These are phyloP conservation scores for Rhamnusium bicolor DNA, from an alignment of 2,888 invertebrate genomes.

Conservation along the genomic window DNA sequence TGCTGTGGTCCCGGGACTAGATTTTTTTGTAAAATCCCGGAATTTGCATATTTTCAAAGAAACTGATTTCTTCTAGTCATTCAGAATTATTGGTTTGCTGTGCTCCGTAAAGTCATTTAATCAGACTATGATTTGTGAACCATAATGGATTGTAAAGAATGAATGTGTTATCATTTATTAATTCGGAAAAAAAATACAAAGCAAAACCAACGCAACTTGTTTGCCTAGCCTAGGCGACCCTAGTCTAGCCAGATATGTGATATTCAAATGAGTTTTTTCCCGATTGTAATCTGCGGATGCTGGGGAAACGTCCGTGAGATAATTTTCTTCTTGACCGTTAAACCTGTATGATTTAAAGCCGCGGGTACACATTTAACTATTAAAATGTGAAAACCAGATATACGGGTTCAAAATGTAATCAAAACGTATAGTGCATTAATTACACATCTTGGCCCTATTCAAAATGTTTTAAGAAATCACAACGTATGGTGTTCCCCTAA, in stretches of 20 bases:
- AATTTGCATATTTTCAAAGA: no score
- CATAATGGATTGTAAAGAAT: no score
- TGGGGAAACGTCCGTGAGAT: slow-evolving; percentile 32
- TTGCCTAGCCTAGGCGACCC: slow-evolving; percentile 14
- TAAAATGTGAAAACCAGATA: not conserved
- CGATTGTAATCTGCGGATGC: slow-evolving; percentile 23
- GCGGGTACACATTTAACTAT: not conserved
- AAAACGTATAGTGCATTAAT: slow-evolving; percentile 13
- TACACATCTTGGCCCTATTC: not conserved
- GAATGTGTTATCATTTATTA: not conserved
- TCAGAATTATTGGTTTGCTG: no score
- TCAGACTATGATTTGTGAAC: no score
- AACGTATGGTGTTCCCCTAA: no score
- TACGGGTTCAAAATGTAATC: slow-evolving; percentile 4
- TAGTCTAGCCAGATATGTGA: slow-evolving; percentile 9
- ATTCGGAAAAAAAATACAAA: not conserved
- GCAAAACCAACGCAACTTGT: slow-evolving; percentile 7
- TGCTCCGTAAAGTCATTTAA: no score
- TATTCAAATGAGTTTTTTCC: slow-evolving; percentile 30
- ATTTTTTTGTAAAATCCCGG: no score
- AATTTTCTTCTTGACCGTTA: slow-evolving; percentile 27
- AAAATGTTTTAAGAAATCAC: no score
- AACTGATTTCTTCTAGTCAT: no score
- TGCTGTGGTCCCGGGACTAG: no score
- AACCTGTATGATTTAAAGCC: slow-evolving; percentile 30